Evolutionary conservation across 2,888 invertebrate genomes (phyloP).

Genomic region (Parasteatoda lunata): DNA sequence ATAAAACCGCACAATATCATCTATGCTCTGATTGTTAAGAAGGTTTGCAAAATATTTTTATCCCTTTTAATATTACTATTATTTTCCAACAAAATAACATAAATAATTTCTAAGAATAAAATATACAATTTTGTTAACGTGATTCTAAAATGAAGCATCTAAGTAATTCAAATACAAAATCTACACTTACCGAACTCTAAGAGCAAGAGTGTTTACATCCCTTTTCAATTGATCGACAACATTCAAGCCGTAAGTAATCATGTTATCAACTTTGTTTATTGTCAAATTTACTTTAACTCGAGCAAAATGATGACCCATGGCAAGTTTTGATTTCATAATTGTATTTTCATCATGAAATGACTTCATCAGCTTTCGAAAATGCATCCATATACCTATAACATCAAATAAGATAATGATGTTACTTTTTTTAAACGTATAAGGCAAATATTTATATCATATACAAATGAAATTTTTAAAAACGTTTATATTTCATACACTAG

Average conservation of each 20-base stretch:
- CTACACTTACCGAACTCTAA: conserved; percentile 89
- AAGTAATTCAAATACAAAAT: background rate
- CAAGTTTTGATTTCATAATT: conserved; percentile 90
- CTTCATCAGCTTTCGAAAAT: conserved; percentile 76
- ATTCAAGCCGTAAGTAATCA: conserved; percentile 99
- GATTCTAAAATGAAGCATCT: no score
- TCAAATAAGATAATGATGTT: background rate
- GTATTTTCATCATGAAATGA: conserved; percentile 85
- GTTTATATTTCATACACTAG: background rate
- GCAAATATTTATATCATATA: background rate
- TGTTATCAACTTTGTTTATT: conserved; percentile 97
- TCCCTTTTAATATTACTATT: no score
- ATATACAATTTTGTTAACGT: no score
- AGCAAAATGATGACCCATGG: conserved; percentile 98
- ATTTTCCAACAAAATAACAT: no score
- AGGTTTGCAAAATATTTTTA: no score
- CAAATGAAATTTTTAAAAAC: background rate
- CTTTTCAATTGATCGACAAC: conserved; percentile 98
- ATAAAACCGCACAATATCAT: no score
- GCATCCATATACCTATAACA: conserved; percentile 75
- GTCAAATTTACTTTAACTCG: conserved; percentile 99
- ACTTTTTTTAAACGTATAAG: background rate
- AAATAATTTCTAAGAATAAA: no score
- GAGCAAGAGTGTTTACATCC: conserved; percentile 98
- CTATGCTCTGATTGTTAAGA: no score